A percentile compares a stretch with the other conserved stretches of the same genome.
phyloP scores from a whole-genome alignment of 2,113 vertebrate genomes.

The Zosterops hypoxanthus region DNA sequence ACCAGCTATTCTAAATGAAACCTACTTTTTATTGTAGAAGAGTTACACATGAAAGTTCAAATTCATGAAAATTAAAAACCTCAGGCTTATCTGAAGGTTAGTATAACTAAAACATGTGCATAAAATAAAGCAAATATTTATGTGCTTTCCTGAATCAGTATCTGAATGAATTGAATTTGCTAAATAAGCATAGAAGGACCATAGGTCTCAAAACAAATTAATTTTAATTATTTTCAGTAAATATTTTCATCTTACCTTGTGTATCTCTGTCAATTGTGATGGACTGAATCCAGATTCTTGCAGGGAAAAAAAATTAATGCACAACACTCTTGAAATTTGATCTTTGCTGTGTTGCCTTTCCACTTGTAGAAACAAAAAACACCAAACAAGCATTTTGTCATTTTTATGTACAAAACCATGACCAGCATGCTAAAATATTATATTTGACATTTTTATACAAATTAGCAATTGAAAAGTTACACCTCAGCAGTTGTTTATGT shows the following conservation, averaged over 20 bases:
- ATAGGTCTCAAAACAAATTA: background rate
- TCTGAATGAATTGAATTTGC: background rate
- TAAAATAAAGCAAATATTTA: background rate
- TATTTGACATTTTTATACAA: constrained; percentile 30
- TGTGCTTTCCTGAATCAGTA: background rate
- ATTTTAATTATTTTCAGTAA: background rate
- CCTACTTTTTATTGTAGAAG: background rate
- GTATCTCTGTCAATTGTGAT: background rate
- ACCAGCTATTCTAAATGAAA: background rate
- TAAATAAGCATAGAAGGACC: background rate
- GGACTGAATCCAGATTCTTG: background rate
- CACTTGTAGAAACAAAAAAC: background rate
- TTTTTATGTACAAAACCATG: background rate
- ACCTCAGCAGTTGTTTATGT: constrained; percentile 29
- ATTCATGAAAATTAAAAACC: background rate
- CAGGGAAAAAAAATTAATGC: background rate
- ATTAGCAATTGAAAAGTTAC: constrained; percentile 31
- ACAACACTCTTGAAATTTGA: background rate
- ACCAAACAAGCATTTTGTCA: background rate
- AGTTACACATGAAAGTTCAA: background rate
- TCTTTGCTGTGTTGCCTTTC: background rate
- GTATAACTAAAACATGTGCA: rapidly evolving
- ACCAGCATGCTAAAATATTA: background rate
- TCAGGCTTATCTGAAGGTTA: background rate
- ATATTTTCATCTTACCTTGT: background rate